A percentile compares a stretch with the other conserved stretches of the same genome.
These are phyloP conservation scores for Cecropterus lyciades DNA, from an alignment of 1,140 invertebrate species.

Conservation along the genomic window DNA sequence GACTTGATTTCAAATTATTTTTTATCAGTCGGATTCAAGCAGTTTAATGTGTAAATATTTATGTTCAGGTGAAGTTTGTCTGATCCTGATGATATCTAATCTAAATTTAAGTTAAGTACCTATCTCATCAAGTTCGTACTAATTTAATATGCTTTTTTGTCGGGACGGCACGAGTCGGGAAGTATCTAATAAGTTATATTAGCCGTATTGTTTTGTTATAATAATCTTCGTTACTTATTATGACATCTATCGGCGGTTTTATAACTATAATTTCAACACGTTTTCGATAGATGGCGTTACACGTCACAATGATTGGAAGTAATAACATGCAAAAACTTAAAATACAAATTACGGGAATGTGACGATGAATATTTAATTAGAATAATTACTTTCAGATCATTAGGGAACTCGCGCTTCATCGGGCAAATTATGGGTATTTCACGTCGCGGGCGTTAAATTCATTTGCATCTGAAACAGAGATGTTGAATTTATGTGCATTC, in stretches of 20 bases:
- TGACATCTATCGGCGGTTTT: constrained; percentile 3
- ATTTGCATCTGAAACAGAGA: constrained; percentile 64
- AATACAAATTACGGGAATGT: constrained; percentile 24
- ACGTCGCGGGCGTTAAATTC: constrained; percentile 42
- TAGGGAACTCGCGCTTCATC: constrained; percentile 43
- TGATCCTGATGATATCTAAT: no score
- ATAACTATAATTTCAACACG: background rate
- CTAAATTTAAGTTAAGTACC: no score
- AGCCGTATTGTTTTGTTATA: no score
- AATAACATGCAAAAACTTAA: constrained; percentile 24
- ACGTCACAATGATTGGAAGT: constrained; percentile 13
- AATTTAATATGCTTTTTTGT: no score
- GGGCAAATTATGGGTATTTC: constrained; percentile 43
- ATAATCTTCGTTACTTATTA: background rate
- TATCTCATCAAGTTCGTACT: no score
- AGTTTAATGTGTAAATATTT: no score
- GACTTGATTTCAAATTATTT: no score
- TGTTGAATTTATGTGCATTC: constrained; percentile 48
- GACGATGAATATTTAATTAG: constrained; percentile 60
- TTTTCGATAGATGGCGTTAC: constrained; percentile 45
- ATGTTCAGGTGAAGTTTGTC: no score
- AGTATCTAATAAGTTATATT: no score
- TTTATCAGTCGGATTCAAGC: no score
- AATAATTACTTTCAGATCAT: constrained; percentile 44
- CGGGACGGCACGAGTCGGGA: no score